phyloP scores from a whole-genome alignment of 2,113 vertebrate genomes.

The Tringa solitaria region DNA sequence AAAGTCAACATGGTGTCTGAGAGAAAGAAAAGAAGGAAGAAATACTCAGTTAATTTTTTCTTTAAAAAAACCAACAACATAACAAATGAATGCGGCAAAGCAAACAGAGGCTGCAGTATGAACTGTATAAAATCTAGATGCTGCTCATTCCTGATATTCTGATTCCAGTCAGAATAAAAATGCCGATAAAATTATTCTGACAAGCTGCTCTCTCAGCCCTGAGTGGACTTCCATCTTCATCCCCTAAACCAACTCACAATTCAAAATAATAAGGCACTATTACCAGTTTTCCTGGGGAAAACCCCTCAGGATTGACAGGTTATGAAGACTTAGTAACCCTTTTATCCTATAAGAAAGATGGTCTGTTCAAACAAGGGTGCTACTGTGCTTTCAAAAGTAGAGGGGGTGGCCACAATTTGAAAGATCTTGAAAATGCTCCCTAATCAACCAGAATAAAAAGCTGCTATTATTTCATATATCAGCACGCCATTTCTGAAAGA shows the following conservation, averaged over 20 bases:
- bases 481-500: neutral
- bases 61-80: neutral
- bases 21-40: neutral
- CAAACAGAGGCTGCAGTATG: neutral
- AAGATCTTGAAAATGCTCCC: slow-evolving; percentile 27
- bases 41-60: neutral
- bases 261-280: slow-evolving; percentile 68
- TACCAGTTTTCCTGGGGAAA: slow-evolving; percentile 44
- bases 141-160: slow-evolving; percentile 21
- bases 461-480: slow-evolving; percentile 6
- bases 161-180: slow-evolving; percentile 53
- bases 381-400: slow-evolving; percentile 20
- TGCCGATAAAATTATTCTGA: slow-evolving; percentile 45
- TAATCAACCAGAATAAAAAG: slow-evolving; percentile 41
- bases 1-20: neutral
- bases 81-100: neutral
- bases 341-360: slow-evolving; percentile 50
- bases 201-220: slow-evolving; percentile 36
- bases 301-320: slow-evolving; percentile 38
- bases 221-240: slow-evolving; percentile 57
- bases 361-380: slow-evolving; percentile 65
- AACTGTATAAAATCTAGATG: neutral
- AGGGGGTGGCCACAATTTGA: neutral
- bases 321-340: slow-evolving; percentile 51
- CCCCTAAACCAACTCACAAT: slow-evolving; percentile 45